Percentiles rank a stretch among this genome's conserved stretches.
These are phyloP conservation scores for Strigops habroptila DNA, from an alignment of 2,113 vertebrate species.

Conservation along the genomic window DNA sequence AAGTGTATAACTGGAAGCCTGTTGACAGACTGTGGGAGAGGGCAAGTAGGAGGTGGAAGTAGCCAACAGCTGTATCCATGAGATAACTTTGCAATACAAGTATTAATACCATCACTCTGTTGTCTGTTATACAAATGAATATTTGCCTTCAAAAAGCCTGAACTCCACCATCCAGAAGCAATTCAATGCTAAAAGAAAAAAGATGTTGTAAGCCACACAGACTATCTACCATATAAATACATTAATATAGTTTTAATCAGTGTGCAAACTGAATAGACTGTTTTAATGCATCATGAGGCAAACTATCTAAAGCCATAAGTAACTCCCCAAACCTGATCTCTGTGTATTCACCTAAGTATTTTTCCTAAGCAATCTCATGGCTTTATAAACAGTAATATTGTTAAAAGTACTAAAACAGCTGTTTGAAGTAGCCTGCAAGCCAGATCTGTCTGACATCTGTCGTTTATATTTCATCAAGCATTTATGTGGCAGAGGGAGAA, in stretches of 20 bases:
- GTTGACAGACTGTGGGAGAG: not conserved
- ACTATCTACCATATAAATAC: not conserved
- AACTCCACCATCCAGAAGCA: not conserved
- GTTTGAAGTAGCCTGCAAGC: not conserved
- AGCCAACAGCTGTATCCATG: not conserved
- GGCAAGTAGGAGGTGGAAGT: not conserved
- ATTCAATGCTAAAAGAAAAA: not conserved
- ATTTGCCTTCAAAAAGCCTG: not conserved
- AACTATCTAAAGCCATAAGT: not conserved
- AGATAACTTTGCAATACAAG: not conserved
- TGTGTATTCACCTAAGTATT: not conserved
- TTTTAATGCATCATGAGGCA: not conserved
- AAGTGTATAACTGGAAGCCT: not conserved
- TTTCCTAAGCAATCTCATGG: not conserved
- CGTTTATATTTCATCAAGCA: not conserved
- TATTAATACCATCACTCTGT: not conserved
- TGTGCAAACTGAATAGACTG: not conserved
- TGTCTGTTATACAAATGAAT: not conserved
- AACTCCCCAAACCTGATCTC: not conserved
- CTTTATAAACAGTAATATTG: not conserved
- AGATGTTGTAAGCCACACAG: not conserved
- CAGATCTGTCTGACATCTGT: not conserved
- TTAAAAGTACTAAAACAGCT: not conserved
- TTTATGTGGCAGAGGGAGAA: not conserved
- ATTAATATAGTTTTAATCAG: not conserved